Percentiles rank a stretch among this genome's conserved stretches.
phyloP scores from a whole-genome alignment of 2,888 invertebrate species.

The Parnassius mnemosyne region DNA sequence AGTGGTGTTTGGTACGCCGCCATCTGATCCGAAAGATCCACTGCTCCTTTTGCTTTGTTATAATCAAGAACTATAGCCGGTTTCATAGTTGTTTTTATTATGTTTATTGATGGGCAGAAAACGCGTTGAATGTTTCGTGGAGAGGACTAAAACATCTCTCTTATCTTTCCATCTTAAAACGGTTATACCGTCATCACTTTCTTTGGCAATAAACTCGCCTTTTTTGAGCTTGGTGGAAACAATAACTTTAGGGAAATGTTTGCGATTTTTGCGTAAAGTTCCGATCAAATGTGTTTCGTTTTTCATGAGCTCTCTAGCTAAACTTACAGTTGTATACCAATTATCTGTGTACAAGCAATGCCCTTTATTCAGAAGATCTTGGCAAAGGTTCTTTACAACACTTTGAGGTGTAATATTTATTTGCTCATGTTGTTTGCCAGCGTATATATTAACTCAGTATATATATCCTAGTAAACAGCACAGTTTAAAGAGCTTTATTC shows the following conservation, averaged over 20 bases:
- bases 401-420: too few relatives aligned
- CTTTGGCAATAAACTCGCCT: slow-evolving; percentile 31
- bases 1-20: too few relatives aligned
- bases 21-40: too few relatives aligned
- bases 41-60: slow-evolving; percentile 26
- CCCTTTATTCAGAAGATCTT: slow-evolving; percentile 32
- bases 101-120: slow-evolving; percentile 23
- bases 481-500: too few relatives aligned
- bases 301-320: slow-evolving; percentile 34
- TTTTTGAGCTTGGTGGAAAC: slow-evolving; percentile 30
- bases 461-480: too few relatives aligned
- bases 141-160: slow-evolving; percentile 31
- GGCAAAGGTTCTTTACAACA: too few relatives aligned
- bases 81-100: slow-evolving; percentile 10
- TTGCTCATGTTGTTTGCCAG: too few relatives aligned
- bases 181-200: slow-evolving; percentile 30
- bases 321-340: slow-evolving; percentile 38
- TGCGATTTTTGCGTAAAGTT: slow-evolving; percentile 30
- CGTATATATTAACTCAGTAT: too few relatives aligned
- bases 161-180: slow-evolving; percentile 33
- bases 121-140: slow-evolving; percentile 30
- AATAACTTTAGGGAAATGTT: slow-evolving; percentile 28
- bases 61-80: slow-evolving; percentile 34
- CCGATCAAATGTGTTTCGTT: slow-evolving; percentile 38
- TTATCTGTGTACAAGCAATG: slow-evolving; percentile 17